phyloP scores from a whole-genome alignment of 2,888 invertebrate genomes.

The Lordiphosa andalusiaca region DNA sequence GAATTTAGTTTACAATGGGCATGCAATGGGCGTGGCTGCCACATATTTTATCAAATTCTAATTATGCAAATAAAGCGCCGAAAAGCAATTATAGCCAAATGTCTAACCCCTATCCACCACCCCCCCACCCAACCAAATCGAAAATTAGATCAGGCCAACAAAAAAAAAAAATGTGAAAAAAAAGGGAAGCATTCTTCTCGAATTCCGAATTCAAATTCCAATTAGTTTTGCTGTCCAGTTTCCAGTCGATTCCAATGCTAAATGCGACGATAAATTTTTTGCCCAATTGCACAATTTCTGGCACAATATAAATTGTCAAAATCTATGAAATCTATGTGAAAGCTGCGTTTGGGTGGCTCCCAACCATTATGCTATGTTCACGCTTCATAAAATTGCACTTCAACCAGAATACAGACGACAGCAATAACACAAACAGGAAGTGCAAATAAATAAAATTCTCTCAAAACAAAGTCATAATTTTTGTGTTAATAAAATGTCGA shows the following conservation, averaged over 20 bases:
- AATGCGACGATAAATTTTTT: slow-evolving; percentile 17
- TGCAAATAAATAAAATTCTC: slow-evolving; percentile 7
- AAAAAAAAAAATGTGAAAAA: too few species aligned
- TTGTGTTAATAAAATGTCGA: too few species aligned
- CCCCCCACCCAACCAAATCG: too few species aligned
- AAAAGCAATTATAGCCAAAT: slow-evolving; percentile 68
- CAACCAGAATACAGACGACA: too few species aligned
- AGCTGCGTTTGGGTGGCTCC: too few species aligned
- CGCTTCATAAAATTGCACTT: too few species aligned
- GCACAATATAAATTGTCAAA: slow-evolving; percentile 7
- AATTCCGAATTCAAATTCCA: slow-evolving; percentile 46
- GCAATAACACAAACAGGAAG: slow-evolving; percentile 3
- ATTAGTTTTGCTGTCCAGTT: slow-evolving; percentile 53
- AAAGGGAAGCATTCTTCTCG: slow-evolving; percentile 1
- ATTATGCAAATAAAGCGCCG: slow-evolving; percentile 67
- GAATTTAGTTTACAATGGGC: slow-evolving; percentile 49
- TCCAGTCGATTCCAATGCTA: slow-evolving; percentile 6
- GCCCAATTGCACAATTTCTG: slow-evolving; percentile 2
- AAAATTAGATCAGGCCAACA: too few species aligned
- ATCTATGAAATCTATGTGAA: slow-evolving; percentile 3
- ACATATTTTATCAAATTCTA: slow-evolving; percentile 59
- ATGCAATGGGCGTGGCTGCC: slow-evolving; percentile 34
- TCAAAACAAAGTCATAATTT: too few species aligned
- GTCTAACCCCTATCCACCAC: slow-evolving; percentile 10
- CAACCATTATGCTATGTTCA: too few species aligned